Conservation (phyloP, 2,797 vertebrate species). For the Oophaga sylvatica region DNA sequence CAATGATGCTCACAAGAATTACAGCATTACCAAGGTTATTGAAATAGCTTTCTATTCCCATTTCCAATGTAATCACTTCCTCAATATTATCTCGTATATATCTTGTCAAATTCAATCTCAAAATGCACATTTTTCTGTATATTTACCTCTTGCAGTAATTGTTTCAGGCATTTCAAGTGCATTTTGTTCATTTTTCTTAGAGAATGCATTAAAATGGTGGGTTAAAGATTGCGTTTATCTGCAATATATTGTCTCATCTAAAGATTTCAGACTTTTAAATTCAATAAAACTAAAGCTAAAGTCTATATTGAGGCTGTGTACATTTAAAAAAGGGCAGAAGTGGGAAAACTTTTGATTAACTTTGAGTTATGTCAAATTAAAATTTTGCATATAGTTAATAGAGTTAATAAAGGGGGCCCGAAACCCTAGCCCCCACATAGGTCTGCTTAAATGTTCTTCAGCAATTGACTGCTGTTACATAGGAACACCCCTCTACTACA, state of each 20-base stretch:
- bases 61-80: constrained; percentile 48
- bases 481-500: too few species aligned
- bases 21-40: constrained; percentile 41
- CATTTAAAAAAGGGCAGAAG: too few species aligned
- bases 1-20: constrained; percentile 42
- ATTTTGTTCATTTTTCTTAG: constrained; percentile 46
- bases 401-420: too few species aligned
- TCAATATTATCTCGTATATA: constrained; percentile 51
- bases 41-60: constrained; percentile 47
- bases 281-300: not conserved
- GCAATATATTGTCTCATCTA: constrained; percentile 27
- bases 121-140: constrained; percentile 49
- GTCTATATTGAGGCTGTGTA: not conserved
- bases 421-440: too few species aligned
- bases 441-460: too few species aligned
- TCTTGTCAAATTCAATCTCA: constrained; percentile 39
- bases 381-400: too few species aligned
- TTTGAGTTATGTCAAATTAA: too few species aligned
- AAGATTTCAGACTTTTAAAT: not conserved
- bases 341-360: too few species aligned
- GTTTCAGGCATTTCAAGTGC: constrained; percentile 31
- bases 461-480: too few species aligned
- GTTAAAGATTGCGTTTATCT: constrained; percentile 14
- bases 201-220: not conserved
- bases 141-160: constrained; percentile 38